Percentiles rank a stretch among this genome's conserved stretches.
Conservation (phyloP, 2,797 vertebrate genomes). For the Glyptemys insculpta region DNA sequence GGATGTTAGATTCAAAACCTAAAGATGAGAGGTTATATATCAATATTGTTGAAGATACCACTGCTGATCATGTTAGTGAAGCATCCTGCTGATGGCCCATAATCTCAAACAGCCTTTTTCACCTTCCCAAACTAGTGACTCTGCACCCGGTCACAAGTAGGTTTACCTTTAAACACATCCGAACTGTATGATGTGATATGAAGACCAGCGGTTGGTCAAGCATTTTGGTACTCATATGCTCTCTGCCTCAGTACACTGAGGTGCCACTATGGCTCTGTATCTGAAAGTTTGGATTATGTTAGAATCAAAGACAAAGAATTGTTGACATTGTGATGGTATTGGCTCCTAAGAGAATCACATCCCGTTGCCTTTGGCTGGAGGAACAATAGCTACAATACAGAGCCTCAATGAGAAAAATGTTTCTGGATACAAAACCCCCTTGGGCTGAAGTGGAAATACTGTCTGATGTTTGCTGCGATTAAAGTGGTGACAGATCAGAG, state of each 20-base stretch:
- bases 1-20: neutral
- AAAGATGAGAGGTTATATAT: neutral
- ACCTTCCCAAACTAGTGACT: no score
- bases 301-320: neutral
- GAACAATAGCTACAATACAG: neutral
- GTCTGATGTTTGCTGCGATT: neutral
- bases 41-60: neutral
- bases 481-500: neutral
- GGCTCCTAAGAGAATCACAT: neutral
- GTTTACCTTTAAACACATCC: neutral
- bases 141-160: neutral
- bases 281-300: neutral
- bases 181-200: neutral
- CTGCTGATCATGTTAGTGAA: neutral
- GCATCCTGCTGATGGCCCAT: neutral
- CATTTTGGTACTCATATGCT: neutral
- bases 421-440: neutral
- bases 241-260: neutral
- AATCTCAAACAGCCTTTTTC: neutral
- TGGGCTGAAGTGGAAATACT: neutral
- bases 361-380: neutral
- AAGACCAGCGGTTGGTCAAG: neutral
- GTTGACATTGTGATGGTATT: neutral
- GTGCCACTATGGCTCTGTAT: fast-evolving
- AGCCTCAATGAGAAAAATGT: neutral